Conservation (phyloP, 2,888 invertebrate species). For the Troides aeacus region DNA sequence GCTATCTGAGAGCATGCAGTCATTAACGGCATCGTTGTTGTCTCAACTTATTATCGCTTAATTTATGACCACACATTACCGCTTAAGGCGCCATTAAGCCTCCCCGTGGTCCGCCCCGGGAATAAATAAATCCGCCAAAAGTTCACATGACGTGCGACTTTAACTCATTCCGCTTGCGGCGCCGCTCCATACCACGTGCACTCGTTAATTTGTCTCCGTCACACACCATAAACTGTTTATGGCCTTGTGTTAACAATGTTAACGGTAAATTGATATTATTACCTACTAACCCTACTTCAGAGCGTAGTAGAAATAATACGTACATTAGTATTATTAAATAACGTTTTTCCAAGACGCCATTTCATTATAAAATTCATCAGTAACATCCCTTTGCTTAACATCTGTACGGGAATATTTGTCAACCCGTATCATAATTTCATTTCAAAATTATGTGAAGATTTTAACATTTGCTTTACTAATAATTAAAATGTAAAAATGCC, state of each 20-base stretch:
- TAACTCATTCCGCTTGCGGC: constrained; percentile 38
- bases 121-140: constrained; percentile 62
- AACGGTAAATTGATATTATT: constrained; percentile 35
- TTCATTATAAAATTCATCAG: not conserved
- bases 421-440: no score
- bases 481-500: no score
- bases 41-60: constrained; percentile 78
- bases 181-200: constrained; percentile 51
- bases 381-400: not conserved
- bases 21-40: constrained; percentile 69
- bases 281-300: constrained; percentile 24
- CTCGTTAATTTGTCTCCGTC: constrained; percentile 65
- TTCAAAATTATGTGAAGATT: no score
- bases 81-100: constrained; percentile 73
- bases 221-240: constrained; percentile 68
- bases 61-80: constrained; percentile 78
- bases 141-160: constrained; percentile 62
- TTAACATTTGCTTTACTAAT: no score
- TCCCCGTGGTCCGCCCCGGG: constrained; percentile 46
- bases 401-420: not conserved
- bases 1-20: constrained; percentile 39
- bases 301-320: not conserved
- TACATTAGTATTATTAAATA: not conserved
- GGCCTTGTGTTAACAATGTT: constrained; percentile 56
- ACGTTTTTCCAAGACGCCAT: not conserved